phyloP scores from a whole-genome alignment of 2,113 vertebrate species.

The Megaleporinus macrocephalus region DNA sequence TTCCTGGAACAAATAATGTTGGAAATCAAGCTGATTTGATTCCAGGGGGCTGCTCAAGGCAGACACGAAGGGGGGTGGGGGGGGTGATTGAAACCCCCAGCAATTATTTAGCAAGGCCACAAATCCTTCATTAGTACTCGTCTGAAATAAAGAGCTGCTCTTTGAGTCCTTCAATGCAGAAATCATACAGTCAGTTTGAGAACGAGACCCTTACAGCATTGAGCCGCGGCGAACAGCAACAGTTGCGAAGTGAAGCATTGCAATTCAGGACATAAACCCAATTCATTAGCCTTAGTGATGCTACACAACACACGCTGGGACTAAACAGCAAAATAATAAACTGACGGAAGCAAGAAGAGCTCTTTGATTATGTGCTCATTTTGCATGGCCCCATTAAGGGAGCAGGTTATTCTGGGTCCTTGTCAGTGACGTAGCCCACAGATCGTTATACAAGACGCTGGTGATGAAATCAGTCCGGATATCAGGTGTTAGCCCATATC shows the following conservation, averaged over 20 bases:
- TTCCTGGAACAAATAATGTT: neutral
- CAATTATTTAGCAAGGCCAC: slow-evolving; percentile 27
- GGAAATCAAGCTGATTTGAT: slow-evolving; percentile 27
- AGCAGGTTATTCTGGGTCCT: neutral
- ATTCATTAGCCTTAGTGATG: slow-evolving; percentile 27
- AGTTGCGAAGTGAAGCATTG: slow-evolving; percentile 28
- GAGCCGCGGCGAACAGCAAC: neutral
- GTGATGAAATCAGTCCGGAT: neutral
- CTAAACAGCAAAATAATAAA: neutral
- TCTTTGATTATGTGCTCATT: neutral
- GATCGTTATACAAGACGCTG: neutral
- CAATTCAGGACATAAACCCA: slow-evolving; percentile 29
- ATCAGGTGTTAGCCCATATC: too few species aligned
- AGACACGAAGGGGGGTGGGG: neutral
- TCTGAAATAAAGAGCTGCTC: slow-evolving; percentile 4
- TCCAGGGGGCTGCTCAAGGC: neutral
- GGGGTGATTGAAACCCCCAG: neutral
- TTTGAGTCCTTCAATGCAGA: slow-evolving; percentile 5
- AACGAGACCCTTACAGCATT: neutral
- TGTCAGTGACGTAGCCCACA: neutral
- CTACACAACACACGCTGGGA: slow-evolving; percentile 19
- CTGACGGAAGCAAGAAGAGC: neutral
- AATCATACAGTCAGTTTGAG: slow-evolving; percentile 23
- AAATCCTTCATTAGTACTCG: slow-evolving; percentile 16
- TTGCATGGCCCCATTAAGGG: neutral